Evolutionary conservation across 2,888 invertebrate species (phyloP).

Genomic region (Amiota minor): DNA sequence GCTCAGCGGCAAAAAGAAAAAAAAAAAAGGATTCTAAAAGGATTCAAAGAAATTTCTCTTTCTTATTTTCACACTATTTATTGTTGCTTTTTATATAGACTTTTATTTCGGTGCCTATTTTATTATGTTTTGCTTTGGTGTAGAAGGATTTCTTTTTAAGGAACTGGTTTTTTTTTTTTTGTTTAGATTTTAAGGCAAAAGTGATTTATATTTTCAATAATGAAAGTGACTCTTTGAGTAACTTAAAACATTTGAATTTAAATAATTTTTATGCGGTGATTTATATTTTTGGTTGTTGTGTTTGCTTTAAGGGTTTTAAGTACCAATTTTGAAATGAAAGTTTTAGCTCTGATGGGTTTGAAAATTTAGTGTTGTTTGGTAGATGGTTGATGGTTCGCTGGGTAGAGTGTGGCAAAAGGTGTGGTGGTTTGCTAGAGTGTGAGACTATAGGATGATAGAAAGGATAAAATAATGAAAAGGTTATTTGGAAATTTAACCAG

Average conservation of each 20-base stretch:
- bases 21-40: background rate
- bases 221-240: conserved; percentile 58
- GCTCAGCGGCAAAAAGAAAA: conserved; percentile 21
- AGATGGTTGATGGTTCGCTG: no score
- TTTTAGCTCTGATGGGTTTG: no score
- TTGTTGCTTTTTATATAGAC: background rate
- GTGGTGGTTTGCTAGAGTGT: no score
- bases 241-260: conserved; percentile 63
- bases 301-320: no score
- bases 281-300: conserved; percentile 42
- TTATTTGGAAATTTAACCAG: no score
- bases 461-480: no score
- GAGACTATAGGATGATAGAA: no score
- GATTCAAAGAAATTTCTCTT: background rate
- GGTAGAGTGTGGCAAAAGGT: no score
- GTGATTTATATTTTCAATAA: conserved; percentile 68
- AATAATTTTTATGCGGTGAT: conserved; percentile 66
- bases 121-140: conserved; percentile 10
- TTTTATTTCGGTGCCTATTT: background rate
- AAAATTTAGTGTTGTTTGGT: no score
- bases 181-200: conserved; percentile 52
- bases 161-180: conserved; percentile 34
- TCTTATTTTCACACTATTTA: background rate
- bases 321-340: no score
- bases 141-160: conserved; percentile 3